Percentiles rank a stretch among this genome's conserved stretches.
Evolutionary conservation across 2,888 invertebrate species (phyloP).

Genomic region (Elysia crispata): DNA sequence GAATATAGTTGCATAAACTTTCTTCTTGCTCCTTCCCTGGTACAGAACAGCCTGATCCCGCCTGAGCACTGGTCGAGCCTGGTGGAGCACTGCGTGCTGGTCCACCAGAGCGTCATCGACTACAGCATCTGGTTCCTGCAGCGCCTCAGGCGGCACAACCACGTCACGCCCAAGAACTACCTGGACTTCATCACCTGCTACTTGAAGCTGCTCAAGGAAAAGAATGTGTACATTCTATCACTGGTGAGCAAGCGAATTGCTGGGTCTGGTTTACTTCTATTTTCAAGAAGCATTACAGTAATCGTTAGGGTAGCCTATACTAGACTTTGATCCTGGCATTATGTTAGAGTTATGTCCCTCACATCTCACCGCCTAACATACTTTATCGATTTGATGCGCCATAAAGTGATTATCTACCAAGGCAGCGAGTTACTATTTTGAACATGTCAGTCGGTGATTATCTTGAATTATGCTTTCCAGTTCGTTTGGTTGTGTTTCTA

Average conservation of each 20-base stretch:
- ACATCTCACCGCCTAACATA: no score
- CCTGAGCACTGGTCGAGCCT: constrained; percentile 84
- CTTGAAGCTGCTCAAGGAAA: constrained; percentile 85
- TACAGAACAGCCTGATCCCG: constrained; percentile 83
- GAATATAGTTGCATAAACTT: neutral
- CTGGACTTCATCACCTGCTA: constrained; percentile 91
- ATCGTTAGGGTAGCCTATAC: no score
- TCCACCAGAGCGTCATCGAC: constrained; percentile 86
- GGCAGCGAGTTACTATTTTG: no score
- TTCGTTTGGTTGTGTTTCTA: no score
- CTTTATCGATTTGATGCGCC: no score
- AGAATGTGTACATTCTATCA: constrained; percentile 79
- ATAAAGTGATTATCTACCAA: no score
- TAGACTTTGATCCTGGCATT: no score
- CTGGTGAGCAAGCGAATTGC: constrained; percentile 73
- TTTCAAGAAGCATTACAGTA: no score
- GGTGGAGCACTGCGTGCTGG: constrained; percentile 91
- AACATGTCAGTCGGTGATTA: no score
- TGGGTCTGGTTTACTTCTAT: no score
- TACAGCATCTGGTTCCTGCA: constrained; percentile 86
- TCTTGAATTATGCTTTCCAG: no score
- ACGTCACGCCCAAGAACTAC: constrained; percentile 94
- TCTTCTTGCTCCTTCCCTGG: neutral
- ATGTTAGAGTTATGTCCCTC: no score
- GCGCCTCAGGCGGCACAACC: constrained; percentile 88